Evolutionary conservation across 1,140 invertebrate species (phyloP).

Genomic region (Spodoptera litura): DNA sequence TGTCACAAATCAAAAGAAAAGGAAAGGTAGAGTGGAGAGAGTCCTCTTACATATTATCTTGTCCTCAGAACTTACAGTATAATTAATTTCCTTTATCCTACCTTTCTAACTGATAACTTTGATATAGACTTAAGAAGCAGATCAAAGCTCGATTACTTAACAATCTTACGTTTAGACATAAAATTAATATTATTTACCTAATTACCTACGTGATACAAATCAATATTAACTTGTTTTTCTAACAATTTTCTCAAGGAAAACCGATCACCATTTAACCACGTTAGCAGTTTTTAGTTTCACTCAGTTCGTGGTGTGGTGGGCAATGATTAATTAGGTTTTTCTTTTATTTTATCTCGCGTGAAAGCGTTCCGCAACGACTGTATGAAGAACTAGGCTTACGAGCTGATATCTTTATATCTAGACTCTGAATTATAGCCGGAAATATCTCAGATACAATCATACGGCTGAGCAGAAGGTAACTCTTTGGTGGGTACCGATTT

Average conservation of each 20-base stretch:
- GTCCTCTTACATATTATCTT: too few species aligned
- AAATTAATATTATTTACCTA: not conserved
- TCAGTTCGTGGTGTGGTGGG: not conserved
- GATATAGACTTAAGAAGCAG: not conserved
- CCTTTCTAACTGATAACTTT: not conserved
- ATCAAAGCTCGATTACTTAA: not conserved
- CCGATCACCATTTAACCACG: constrained; percentile 17
- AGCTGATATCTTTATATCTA: too few species aligned
- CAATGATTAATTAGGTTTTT: constrained; percentile 22
- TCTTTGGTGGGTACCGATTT: too few species aligned
- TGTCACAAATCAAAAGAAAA: too few species aligned
- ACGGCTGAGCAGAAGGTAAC: too few species aligned
- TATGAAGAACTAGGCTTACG: constrained; percentile 3
- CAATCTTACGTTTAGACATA: too few species aligned
- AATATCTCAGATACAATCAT: too few species aligned
- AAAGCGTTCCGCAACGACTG: constrained; percentile 25
- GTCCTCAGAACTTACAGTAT: too few species aligned
- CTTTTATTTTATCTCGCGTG: constrained; percentile 11
- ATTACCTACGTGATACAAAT: constrained; percentile 9
- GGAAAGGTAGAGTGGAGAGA: too few species aligned
- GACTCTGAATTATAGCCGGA: too few species aligned
- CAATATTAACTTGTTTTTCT: constrained; percentile 14
- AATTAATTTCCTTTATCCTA: too few species aligned
- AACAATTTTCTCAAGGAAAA: constrained; percentile 35
- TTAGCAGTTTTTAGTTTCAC: constrained; percentile 42